Evolutionary conservation across 2,888 invertebrate genomes (phyloP).

Genomic region (Hirtodrosophila histrioides): DNA sequence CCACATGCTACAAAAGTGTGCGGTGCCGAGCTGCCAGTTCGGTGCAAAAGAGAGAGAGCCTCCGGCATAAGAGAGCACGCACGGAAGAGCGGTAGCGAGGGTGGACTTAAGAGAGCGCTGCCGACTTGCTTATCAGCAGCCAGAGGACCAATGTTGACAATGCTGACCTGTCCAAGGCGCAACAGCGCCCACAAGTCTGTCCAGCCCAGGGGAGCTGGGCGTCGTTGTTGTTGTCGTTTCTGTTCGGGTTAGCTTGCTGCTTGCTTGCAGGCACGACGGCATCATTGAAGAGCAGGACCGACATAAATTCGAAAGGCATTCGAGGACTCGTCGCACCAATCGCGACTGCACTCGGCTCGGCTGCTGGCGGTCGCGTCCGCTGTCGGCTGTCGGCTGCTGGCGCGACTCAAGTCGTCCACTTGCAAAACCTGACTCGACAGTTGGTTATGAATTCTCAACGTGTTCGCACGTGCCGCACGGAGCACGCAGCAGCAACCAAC

Average conservation of each 20-base stretch:
- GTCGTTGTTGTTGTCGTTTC: slow-evolving; percentile 1
- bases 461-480: slow-evolving; percentile 81
- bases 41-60: not conserved
- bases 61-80: not conserved
- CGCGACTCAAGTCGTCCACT: slow-evolving; percentile 43
- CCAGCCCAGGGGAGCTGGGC: slow-evolving; percentile 12
- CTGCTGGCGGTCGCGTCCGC: slow-evolving; percentile 4
- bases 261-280: slow-evolving; percentile 29
- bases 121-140: slow-evolving; percentile 38
- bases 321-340: slow-evolving; percentile 20
- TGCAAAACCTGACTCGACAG: slow-evolving; percentile 66
- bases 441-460: slow-evolving; percentile 83
- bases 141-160: slow-evolving; percentile 52
- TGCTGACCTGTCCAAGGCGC: slow-evolving; percentile 60
- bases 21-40: slow-evolving; percentile 1
- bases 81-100: too few species aligned
- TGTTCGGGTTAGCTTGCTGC: not conserved
- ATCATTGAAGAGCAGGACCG: slow-evolving; percentile 40
- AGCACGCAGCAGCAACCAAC: slow-evolving; percentile 70
- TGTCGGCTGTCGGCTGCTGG: slow-evolving; percentile 28
- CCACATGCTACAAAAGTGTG: slow-evolving; percentile 30
- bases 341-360: slow-evolving; percentile 16
- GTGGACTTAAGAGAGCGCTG: slow-evolving; percentile 20
- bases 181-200: slow-evolving; percentile 55
- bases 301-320: slow-evolving; percentile 41